Conservation (phyloP, 1,140 invertebrate species). For the Drosophila trapezifrons region DNA sequence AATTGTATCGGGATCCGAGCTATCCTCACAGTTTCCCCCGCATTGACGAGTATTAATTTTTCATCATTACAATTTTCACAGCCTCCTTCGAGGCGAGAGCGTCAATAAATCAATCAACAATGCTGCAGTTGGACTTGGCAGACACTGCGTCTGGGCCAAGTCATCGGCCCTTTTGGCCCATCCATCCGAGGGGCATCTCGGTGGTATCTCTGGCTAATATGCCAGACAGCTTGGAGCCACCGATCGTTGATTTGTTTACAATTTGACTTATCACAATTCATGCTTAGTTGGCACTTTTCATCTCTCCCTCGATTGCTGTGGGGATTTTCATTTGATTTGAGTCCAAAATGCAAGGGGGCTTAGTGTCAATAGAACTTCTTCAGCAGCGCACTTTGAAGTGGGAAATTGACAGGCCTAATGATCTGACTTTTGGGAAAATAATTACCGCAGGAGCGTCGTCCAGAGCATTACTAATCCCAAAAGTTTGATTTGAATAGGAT, state of each 20-base stretch:
- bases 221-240: constrained; percentile 79
- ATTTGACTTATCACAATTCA: constrained; percentile 77
- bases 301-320: constrained; percentile 12
- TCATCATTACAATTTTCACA: constrained; percentile 77
- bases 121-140: constrained; percentile 50
- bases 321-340: constrained; percentile 4
- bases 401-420: constrained; percentile 75
- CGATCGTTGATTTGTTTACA: constrained; percentile 72
- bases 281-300: constrained; percentile 79
- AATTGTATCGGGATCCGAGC: constrained; percentile 40
- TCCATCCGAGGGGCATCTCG: background rate
- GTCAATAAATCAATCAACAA: constrained; percentile 82
- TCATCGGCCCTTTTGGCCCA: constrained; percentile 45
- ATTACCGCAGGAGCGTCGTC: background rate
- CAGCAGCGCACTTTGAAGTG: constrained; percentile 73
- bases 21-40: constrained; percentile 40
- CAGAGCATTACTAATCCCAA: constrained; percentile 13
- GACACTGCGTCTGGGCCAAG: constrained; percentile 58
- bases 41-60: constrained; percentile 80
- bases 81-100: constrained; percentile 21
- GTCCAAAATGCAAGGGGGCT: constrained; percentile 37
- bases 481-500: constrained; percentile 35
- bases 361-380: constrained; percentile 79
- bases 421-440: constrained; percentile 38
- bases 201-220: constrained; percentile 63